A percentile compares a stretch with the other conserved stretches of the same genome.
phyloP scores from a whole-genome alignment of 2,113 vertebrate genomes.

The Macrotus californicus region DNA sequence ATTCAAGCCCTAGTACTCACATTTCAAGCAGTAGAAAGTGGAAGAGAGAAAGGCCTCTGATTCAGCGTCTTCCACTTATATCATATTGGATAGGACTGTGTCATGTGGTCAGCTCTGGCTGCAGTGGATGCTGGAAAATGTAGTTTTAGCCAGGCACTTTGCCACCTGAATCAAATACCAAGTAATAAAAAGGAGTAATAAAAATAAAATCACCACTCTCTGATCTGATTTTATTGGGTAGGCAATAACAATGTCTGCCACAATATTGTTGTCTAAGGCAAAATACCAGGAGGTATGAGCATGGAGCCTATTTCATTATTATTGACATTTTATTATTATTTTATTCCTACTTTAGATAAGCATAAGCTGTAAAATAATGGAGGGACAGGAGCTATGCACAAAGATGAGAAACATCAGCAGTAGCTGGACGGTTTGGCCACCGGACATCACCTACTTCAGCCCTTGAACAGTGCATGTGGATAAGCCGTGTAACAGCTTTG shows the following conservation, averaged over 20 bases:
- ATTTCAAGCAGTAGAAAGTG: neutral
- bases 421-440: neutral
- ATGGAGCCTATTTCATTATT: neutral
- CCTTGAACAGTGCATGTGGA: neutral
- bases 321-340: neutral
- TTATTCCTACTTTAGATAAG: neutral
- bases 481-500: neutral
- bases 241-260: neutral
- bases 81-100: neutral
- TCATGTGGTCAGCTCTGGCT: neutral
- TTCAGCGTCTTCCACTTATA: neutral
- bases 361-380: neutral
- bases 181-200: neutral
- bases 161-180: neutral
- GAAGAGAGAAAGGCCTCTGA: neutral
- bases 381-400: neutral
- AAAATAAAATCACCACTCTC: too few relatives aligned
- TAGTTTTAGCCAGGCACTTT: neutral
- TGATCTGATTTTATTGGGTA: too few relatives aligned
- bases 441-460: neutral
- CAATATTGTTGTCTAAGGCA: neutral
- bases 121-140: neutral
- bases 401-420: neutral
- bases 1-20: neutral
- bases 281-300: neutral